Evolutionary conservation across 2,797 vertebrate genomes (phyloP).

Genomic region (Erithacus rubecula): DNA sequence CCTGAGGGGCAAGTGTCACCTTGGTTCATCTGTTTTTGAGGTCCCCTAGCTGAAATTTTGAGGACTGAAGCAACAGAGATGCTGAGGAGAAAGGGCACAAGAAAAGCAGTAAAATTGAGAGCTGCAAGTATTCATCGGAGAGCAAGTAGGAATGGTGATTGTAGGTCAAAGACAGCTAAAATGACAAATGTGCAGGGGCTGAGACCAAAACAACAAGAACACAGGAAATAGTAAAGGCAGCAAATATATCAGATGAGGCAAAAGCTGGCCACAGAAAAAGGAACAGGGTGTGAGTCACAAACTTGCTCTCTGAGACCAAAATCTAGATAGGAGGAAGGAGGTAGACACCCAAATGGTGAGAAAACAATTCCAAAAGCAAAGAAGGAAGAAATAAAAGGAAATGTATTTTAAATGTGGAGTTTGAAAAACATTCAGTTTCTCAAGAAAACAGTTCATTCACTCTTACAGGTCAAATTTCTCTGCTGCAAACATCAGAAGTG

Average conservation of each 20-base stretch:
- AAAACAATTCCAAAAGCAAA: slow-evolving; percentile 7
- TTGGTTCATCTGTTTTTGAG: neutral
- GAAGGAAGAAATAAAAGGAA: neutral
- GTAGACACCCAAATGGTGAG: slow-evolving; percentile 30
- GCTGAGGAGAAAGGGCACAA: neutral
- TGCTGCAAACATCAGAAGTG: neutral
- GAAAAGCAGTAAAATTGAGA: neutral
- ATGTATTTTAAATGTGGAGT: neutral
- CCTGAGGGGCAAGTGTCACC: neutral
- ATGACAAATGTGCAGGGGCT: neutral
- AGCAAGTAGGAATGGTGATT: neutral
- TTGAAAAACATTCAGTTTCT: neutral
- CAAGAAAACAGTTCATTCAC: neutral
- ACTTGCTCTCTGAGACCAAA: slow-evolving; percentile 35
- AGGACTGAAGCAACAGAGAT: neutral
- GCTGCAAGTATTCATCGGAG: neutral
- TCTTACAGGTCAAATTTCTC: neutral
- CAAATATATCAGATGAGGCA: slow-evolving; percentile 38
- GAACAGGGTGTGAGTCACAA: slow-evolving; percentile 61
- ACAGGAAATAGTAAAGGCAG: slow-evolving; percentile 47
- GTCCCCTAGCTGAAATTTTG: neutral
- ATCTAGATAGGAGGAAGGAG: slow-evolving; percentile 46
- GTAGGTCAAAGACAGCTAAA: neutral
- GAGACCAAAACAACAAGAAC: slow-evolving; percentile 16
- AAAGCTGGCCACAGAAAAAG: slow-evolving; percentile 37